Conservation (phyloP, 2,797 vertebrate species). For the Tiaroga cobitis region DNA sequence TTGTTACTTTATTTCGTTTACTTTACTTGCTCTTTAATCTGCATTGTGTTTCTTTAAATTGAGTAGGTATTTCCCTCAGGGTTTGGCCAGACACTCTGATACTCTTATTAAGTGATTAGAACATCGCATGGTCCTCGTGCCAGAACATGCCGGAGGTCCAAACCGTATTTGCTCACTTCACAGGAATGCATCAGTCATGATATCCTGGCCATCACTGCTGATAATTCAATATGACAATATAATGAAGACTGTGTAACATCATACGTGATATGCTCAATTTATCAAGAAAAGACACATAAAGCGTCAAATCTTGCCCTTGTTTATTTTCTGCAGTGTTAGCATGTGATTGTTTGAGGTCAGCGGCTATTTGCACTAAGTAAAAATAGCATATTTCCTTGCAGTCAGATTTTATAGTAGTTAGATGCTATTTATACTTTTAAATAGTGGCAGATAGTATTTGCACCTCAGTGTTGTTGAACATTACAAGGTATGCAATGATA, state of each 20-base stretch:
- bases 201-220: conserved; percentile 72
- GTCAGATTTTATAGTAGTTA: too few species aligned
- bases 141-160: conserved; percentile 76
- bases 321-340: neutral
- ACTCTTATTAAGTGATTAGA: conserved; percentile 73
- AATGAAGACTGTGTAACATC: conserved; percentile 73
- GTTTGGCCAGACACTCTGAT: conserved; percentile 77
- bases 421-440: too few species aligned
- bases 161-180: conserved; percentile 66
- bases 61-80: conserved; percentile 69
- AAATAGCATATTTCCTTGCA: too few species aligned
- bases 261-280: conserved; percentile 7
- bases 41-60: conserved; percentile 34
- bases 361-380: too few species aligned
- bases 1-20: neutral
- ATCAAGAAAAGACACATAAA: neutral
- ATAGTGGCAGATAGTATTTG: too few species aligned
- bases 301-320: neutral
- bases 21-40: conserved; percentile 30
- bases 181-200: conserved; percentile 77
- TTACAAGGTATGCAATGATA: too few species aligned
- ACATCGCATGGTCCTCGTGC: conserved; percentile 66
- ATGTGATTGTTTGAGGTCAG: neutral
- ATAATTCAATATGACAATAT: conserved; percentile 80
- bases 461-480: too few species aligned